Evolutionary conservation across 2,888 invertebrate genomes (phyloP).

Genomic region (Hecatera dysodea): DNA sequence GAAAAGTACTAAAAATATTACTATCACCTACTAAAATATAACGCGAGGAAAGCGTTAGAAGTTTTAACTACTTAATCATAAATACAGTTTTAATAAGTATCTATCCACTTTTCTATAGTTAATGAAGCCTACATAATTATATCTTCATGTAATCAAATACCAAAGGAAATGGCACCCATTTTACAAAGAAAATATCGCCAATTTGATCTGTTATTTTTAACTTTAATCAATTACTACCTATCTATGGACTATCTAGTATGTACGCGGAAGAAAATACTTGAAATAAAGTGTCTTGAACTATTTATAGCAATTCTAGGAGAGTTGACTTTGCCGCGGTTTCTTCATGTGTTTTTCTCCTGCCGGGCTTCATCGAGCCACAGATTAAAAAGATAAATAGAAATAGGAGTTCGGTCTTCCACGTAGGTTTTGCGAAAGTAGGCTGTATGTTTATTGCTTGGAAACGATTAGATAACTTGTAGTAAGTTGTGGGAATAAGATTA

Average conservation of each 20-base stretch:
- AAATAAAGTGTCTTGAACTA: constrained; percentile 41
- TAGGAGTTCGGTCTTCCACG: constrained; percentile 53
- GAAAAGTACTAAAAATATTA: no score
- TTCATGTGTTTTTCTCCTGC: constrained; percentile 50
- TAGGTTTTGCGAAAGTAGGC: constrained; percentile 65
- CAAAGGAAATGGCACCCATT: constrained; percentile 6
- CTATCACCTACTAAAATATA: no score
- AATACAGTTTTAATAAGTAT: not conserved
- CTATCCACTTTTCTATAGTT: not conserved
- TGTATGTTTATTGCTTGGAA: constrained; percentile 46
- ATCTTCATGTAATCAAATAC: not conserved
- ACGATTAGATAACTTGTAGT: constrained; percentile 45
- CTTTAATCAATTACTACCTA: constrained; percentile 42
- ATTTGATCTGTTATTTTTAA: constrained; percentile 33
- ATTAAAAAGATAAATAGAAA: constrained; percentile 38
- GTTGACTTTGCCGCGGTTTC: constrained; percentile 56
- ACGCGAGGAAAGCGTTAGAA: no score
- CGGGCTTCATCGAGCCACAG: constrained; percentile 37
- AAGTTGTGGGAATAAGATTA: constrained; percentile 19
- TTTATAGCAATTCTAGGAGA: constrained; percentile 51
- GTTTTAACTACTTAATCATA: not conserved
- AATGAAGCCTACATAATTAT: not conserved
- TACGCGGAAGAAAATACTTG: constrained; percentile 60
- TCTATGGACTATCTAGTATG: constrained; percentile 28
- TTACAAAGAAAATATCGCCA: constrained; percentile 24